A percentile compares a stretch with the other conserved stretches of the same genome.
These are phyloP conservation scores for Timema podura DNA, from an alignment of 2,888 invertebrate species.

Conservation along the genomic window DNA sequence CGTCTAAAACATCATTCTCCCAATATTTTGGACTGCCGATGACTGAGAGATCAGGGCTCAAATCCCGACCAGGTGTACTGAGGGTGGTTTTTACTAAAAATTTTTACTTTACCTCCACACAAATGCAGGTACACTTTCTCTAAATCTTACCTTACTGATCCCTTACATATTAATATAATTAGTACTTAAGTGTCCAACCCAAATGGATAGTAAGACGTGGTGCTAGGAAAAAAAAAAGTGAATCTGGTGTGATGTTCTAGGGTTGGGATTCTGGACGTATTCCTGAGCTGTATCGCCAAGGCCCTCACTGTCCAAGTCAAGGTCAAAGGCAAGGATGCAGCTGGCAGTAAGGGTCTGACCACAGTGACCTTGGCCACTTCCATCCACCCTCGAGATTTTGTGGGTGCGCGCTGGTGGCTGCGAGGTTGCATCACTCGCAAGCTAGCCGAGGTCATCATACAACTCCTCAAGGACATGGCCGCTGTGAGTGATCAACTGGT, in stretches of 20 bases:
- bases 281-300: slow-evolving; percentile 87
- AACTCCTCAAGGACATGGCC: slow-evolving; percentile 87
- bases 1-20: too few relatives aligned
- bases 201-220: too few relatives aligned
- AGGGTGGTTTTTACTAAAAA: too few relatives aligned
- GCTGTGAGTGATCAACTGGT: slow-evolving; percentile 57
- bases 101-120: too few relatives aligned
- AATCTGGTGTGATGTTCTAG: slow-evolving; percentile 45
- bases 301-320: slow-evolving; percentile 87
- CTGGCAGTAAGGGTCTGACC: slow-evolving; percentile 48
- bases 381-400: slow-evolving; percentile 54
- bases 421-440: slow-evolving; percentile 78
- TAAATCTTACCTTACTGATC: too few relatives aligned
- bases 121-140: too few relatives aligned
- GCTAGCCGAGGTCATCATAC: slow-evolving; percentile 83
- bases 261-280: slow-evolving; percentile 80
- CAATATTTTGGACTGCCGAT: too few relatives aligned
- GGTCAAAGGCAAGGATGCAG: slow-evolving; percentile 59
- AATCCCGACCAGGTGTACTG: too few relatives aligned
- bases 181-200: too few relatives aligned
- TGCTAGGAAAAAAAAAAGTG: too few relatives aligned
- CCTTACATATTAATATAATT: too few relatives aligned
- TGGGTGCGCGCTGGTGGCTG: slow-evolving; percentile 74
- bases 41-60: too few relatives aligned
- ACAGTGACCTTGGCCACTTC: slow-evolving; percentile 58